Base-by-base conservation (phyloP, 1,140 invertebrate genomes). In the Cydia amplana region DNA sequence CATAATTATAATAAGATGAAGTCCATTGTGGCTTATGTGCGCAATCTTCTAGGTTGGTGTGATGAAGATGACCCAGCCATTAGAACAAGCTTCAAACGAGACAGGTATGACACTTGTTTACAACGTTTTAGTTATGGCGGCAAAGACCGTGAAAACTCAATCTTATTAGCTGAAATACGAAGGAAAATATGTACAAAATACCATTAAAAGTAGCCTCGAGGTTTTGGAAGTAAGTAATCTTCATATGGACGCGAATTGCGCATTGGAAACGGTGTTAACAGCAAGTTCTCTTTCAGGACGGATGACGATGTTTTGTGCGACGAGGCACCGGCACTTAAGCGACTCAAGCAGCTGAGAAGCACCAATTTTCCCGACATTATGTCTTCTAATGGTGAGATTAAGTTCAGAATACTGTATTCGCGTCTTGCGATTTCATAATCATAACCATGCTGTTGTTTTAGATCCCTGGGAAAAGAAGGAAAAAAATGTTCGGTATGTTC, bases 91-190 rank as follows among this genome's bases (percentile, higher is more conserved):
- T 86, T 88, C 82, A 92, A 92, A 87, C 85, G 91, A 81, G 86
- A 91, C 88, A 92, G 91, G 91, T 91, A 91, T 87, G 89, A 92
- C 91, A 88, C 83, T 83, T 92, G 89, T 91, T 91, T 91, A 91
- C 88, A 90, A 90, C 83, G 84, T 80, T 85, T 82, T 82, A 81
- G 87, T 91, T 91, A 92, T 92, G 91, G 91, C 91, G 91, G 91
- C 81, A 92, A 92, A 92, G 87, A 84, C 78, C 46, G 49, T 83
- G 74, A 76, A 81, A 82, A 83, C 81, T 79, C 70, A 70, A 77
- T 75, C 67, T 70, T 76, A 77, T 25, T 78, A 43, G 63, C 83
- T 78, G 80, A 67, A 72, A 70, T 55, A 75, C 70, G 16, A 20
- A 72, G 32, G 60, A 73, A 78, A 89, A 78, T 60, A 92, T 92